Evolutionary conservation across 2,797 vertebrate species (phyloP).

Genomic region (Chrysocyon brachyurus): DNA sequence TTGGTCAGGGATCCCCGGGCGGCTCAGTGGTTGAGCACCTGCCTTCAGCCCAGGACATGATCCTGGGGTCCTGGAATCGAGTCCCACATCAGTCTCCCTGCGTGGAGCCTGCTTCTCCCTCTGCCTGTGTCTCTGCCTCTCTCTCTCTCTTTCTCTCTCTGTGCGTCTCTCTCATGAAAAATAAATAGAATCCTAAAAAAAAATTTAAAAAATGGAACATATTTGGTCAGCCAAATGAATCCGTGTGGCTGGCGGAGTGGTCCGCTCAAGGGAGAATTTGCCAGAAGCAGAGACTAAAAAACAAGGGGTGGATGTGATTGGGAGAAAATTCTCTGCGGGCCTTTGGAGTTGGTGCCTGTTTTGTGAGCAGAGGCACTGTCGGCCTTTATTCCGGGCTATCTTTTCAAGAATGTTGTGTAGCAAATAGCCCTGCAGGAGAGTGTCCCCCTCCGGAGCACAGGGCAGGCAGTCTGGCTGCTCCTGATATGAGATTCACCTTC

Average conservation of each 20-base stretch:
- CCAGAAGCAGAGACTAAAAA: conserved; percentile 5
- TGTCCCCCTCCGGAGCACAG: not conserved
- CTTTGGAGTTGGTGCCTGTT: not conserved
- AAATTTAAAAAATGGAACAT: no score
- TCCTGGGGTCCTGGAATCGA: no score
- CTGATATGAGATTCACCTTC: not conserved
- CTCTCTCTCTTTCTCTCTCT: no score
- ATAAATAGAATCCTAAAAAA: no score
- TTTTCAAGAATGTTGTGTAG: not conserved
- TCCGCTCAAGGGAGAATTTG: not conserved
- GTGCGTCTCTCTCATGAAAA: no score
- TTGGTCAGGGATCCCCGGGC: not conserved
- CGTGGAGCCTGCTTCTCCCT: no score
- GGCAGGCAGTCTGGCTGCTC: not conserved
- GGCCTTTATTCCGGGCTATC: not conserved
- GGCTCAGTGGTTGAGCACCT: no score
- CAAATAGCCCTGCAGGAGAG: not conserved
- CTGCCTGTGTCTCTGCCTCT: no score
- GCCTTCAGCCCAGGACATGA: no score
- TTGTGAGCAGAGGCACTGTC: not conserved
- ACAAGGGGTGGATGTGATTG: not conserved
- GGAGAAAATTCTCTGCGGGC: not conserved
- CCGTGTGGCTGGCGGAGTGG: not conserved
- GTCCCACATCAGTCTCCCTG: no score
- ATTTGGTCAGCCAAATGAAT: not conserved